Evolutionary conservation across 2,888 invertebrate species (phyloP).

Genomic region (Hypolimnas misippus): DNA sequence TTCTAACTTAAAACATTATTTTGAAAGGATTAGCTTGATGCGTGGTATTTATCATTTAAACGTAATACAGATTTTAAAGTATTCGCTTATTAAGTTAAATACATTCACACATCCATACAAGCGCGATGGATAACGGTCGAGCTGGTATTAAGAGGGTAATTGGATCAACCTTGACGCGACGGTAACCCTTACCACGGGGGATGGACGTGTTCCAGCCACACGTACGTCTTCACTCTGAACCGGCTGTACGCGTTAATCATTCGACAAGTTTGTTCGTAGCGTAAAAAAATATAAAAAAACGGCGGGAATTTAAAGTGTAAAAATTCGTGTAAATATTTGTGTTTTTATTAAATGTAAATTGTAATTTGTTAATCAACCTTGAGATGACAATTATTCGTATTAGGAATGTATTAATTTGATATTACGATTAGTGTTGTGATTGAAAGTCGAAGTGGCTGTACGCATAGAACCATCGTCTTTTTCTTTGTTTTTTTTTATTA

Average conservation of each 20-base stretch:
- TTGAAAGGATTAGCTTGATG: background rate
- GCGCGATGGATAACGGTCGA: conserved; percentile 41
- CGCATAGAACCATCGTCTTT: background rate
- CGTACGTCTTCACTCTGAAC: conserved; percentile 46
- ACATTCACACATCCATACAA: conserved; percentile 34
- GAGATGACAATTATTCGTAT: background rate
- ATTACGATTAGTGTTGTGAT: background rate
- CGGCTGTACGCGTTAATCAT: conserved; percentile 43
- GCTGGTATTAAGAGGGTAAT: conserved; percentile 71
- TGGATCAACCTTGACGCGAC: conserved; percentile 79
- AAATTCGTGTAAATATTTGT: conserved; percentile 24
- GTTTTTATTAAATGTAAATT: background rate
- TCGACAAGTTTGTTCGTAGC: conserved; percentile 10
- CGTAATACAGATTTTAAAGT: background rate
- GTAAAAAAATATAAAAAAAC: conserved; percentile 31
- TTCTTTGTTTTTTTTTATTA: background rate
- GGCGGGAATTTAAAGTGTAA: conserved; percentile 39
- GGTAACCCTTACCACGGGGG: conserved; percentile 71
- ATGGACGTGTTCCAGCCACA: conserved; percentile 47
- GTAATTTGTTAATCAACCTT: background rate
- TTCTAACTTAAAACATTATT: background rate
- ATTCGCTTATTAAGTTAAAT: conserved; percentile 6
- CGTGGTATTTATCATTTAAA: no score
- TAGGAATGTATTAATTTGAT: background rate
- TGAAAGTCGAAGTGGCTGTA: background rate